A percentile compares a stretch with the other conserved stretches of the same genome.
Evolutionary conservation across 2,797 vertebrate genomes (phyloP).

Genomic region (Phalanger gymnotis): DNA sequence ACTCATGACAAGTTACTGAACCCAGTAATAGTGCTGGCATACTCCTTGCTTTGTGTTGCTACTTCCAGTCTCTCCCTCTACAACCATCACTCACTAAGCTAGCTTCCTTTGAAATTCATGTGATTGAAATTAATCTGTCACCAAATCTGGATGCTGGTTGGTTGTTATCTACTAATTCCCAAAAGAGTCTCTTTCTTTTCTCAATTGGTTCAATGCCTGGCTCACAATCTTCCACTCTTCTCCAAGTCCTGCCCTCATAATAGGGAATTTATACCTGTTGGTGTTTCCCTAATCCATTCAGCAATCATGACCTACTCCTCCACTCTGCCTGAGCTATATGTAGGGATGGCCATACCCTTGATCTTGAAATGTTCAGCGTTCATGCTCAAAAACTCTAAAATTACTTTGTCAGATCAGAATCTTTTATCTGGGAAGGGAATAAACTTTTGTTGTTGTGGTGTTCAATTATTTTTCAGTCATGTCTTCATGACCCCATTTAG

Average conservation of each 20-base stretch:
- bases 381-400: neutral
- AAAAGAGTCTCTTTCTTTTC: neutral
- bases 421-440: neutral
- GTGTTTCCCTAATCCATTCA: neutral
- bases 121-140: neutral
- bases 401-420: neutral
- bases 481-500: neutral
- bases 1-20: neutral
- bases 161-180: neutral
- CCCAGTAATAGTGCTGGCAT: neutral
- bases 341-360: too few species aligned
- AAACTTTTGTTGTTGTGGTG: neutral
- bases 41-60: neutral
- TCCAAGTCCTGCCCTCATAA: neutral
- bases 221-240: neutral
- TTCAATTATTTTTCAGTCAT: neutral
- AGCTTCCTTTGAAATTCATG: neutral
- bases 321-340: too few species aligned
- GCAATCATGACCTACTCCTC: neutral
- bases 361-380: neutral
- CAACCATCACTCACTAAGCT: neutral
- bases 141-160: neutral
- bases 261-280: neutral
- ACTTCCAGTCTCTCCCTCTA: neutral
- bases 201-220: neutral